Percentiles rank a stretch among this genome's conserved stretches.
These are phyloP conservation scores for Nyctalus aviator DNA, from an alignment of 2,797 vertebrate genomes.

Conservation along the genomic window DNA sequence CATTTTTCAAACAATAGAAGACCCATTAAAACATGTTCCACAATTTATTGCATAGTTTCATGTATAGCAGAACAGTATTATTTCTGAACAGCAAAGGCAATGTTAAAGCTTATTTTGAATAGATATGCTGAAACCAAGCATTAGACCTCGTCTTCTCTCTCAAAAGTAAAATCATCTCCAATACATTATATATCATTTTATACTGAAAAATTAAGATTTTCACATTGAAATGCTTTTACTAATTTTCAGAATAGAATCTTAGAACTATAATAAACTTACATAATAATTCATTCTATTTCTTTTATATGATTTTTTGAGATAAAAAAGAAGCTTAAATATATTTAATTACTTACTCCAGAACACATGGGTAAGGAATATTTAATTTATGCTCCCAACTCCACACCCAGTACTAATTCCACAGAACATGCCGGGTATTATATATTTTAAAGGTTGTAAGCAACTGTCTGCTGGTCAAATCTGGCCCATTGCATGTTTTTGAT, in stretches of 20 bases:
- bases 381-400: background rate
- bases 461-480: background rate
- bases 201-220: background rate
- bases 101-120: slow-evolving; percentile 32
- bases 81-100: slow-evolving; percentile 30
- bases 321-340: background rate
- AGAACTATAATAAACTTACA: background rate
- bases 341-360: background rate
- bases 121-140: slow-evolving; percentile 33
- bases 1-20: slow-evolving; percentile 60
- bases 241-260: slow-evolving; percentile 21
- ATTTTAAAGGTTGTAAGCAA: background rate
- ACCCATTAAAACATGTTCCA: slow-evolving; percentile 28
- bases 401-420: background rate
- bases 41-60: slow-evolving; percentile 41
- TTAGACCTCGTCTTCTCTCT: background rate
- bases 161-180: background rate
- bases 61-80: slow-evolving; percentile 5
- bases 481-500: background rate
- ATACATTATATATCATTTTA: background rate
- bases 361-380: background rate
- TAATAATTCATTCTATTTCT: background rate
- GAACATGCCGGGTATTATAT: background rate
- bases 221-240: slow-evolving; percentile 29
- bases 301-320: background rate